These are phyloP conservation scores for Micromesistius poutassou DNA, from an alignment of 2,797 vertebrate species.

Conservation along the genomic window DNA sequence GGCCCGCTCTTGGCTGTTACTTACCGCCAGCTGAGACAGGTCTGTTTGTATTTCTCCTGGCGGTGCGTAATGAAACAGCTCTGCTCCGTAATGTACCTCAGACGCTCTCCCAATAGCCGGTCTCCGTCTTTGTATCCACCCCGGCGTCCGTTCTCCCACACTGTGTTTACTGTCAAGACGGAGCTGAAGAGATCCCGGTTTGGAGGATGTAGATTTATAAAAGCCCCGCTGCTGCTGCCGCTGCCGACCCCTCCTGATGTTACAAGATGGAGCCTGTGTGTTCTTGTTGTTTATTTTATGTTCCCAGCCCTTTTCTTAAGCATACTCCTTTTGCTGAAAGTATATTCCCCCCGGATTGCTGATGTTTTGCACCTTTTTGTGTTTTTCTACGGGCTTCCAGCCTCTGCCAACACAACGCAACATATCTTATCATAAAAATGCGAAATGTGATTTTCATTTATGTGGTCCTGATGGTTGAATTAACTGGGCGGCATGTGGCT, in stretches of 20 bases:
- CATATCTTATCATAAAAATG: neutral
- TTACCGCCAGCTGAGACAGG: conserved; percentile 51
- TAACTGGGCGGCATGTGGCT: neutral
- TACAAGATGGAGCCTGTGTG: conserved; percentile 33
- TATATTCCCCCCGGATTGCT: neutral
- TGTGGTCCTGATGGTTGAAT: neutral
- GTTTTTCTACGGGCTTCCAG: neutral
- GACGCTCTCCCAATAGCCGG: conserved; percentile 44
- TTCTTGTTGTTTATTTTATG: neutral
- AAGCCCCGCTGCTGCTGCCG: conserved; percentile 25
- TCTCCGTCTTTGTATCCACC: conserved; percentile 49
- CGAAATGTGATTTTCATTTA: neutral
- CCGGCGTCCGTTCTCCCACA: conserved; percentile 15
- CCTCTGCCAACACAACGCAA: neutral
- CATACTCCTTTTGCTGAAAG: neutral
- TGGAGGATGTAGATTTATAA: conserved; percentile 43
- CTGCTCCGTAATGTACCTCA: conserved; percentile 50
- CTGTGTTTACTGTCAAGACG: conserved; percentile 43
- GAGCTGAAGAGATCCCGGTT: conserved; percentile 31
- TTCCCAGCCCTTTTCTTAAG: neutral
- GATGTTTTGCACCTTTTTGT: neutral
- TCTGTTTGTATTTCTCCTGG: conserved; percentile 61
- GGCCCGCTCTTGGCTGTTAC: conserved; percentile 54
- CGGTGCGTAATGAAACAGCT: conserved; percentile 60
- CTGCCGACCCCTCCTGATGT: conserved; percentile 30